Percentiles rank a stretch among this genome's conserved stretches.
Evolutionary conservation across 2,797 vertebrate species (phyloP).

Genomic region (Lagocephalus sceleratus): DNA sequence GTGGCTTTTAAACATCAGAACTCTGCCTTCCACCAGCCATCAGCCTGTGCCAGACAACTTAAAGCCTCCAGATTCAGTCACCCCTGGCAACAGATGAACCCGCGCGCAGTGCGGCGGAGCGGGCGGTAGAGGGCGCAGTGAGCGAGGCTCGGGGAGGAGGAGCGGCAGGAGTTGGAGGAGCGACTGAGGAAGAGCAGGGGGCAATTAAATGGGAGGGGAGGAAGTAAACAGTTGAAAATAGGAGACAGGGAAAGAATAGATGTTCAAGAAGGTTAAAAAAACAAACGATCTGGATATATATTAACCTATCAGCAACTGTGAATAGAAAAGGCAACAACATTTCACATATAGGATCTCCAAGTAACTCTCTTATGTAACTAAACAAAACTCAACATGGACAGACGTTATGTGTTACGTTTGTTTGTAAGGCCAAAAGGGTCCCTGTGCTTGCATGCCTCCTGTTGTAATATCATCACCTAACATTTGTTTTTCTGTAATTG

Average conservation of each 20-base stretch:
- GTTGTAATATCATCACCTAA: not conserved
- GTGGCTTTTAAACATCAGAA: too few species aligned
- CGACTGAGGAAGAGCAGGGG: not conserved
- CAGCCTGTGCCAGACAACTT: slow-evolving; percentile 29
- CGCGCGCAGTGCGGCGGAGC: slow-evolving; percentile 1
- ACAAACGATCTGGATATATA: too few species aligned
- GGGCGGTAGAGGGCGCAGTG: slow-evolving; percentile 53
- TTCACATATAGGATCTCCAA: too few species aligned
- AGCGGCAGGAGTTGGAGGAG: not conserved
- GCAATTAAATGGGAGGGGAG: not conserved
- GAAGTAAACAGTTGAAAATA: not conserved
- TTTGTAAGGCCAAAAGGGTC: too few species aligned
- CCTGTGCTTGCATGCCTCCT: too few species aligned
- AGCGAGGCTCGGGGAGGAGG: not conserved
- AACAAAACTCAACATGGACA: not conserved
- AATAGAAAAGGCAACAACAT: too few species aligned
- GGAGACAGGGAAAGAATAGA: not conserved
- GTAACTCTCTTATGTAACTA: not conserved
- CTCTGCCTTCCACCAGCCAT: not conserved
- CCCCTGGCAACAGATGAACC: slow-evolving; percentile 49
- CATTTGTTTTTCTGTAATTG: not conserved
- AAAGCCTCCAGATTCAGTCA: slow-evolving; percentile 39
- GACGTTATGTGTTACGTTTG: too few species aligned
- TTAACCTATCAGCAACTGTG: too few species aligned
- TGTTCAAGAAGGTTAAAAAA: not conserved